Evolutionary conservation across 1,140 invertebrate species (phyloP).

Genomic region (Argopecten irradians): DNA sequence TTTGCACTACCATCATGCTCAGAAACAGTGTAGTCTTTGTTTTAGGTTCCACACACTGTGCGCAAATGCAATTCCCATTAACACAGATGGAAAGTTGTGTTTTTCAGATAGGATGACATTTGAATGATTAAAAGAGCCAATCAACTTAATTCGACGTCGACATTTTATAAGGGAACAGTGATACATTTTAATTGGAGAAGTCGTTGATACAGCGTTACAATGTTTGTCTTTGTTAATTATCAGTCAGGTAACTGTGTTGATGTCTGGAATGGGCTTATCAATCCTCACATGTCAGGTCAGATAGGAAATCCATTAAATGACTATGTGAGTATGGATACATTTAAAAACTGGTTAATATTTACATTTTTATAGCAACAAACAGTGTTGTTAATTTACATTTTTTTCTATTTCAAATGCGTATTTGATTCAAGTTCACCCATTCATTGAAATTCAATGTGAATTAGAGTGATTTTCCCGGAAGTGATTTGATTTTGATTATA

Average conservation of each 20-base stretch:
- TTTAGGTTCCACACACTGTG: too few species aligned
- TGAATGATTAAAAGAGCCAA: too few species aligned
- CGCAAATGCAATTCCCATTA: too few species aligned
- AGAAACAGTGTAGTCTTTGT: too few species aligned
- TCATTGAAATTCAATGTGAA: neutral
- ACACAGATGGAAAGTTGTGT: too few species aligned
- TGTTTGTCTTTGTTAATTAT: neutral
- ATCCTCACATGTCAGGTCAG: neutral
- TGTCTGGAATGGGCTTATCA: neutral
- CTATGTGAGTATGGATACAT: too few species aligned
- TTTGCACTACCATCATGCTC: too few species aligned
- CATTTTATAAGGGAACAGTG: neutral
- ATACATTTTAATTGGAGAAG: neutral
- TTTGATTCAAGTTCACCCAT: neutral
- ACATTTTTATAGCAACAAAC: neutral
- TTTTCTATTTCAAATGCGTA: too few species aligned
- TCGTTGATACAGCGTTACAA: neutral
- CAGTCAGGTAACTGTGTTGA: neutral
- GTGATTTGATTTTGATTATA: neutral
- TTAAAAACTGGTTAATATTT: too few species aligned
- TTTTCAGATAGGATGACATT: too few species aligned
- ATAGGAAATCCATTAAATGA: neutral
- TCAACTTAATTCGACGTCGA: too few species aligned
- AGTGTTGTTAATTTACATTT: neutral
- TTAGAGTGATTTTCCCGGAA: neutral